Evolutionary conservation across 2,888 invertebrate genomes (phyloP), one percentile per base, ranked within the genome.

Genomic region (Barypeithes pellucidus): DNA sequence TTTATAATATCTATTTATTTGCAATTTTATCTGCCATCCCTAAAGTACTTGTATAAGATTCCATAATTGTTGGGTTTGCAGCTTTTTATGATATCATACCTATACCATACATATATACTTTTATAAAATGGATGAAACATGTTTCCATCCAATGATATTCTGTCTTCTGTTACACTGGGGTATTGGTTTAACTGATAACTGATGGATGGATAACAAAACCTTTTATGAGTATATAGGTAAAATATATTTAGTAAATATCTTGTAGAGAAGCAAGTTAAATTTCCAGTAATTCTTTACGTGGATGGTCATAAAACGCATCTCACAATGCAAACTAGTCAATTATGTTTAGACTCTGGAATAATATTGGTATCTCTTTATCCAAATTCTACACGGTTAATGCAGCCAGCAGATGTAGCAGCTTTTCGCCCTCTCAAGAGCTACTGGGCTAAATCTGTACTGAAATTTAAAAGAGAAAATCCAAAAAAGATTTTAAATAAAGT

Each of bases 281-380:
- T 84, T 69, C 83, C 83, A 2, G 73, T 79, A n/a, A 75, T 85
- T 1, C 78, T 86, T 60, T 84, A 84, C 72, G 81, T 85, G 20
- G 84, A 84, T 69, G 81, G 82, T 3, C 76, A 66, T 50, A 69
- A 73, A 33, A 77, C 72, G 4, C 75, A 75, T 41, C 24, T 63
- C 4, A 63, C 63, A 18, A 47, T 68, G n/a, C 45, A 69, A 29
- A 20, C 67, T 7, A 74, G 66, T 36, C 60, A 65, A 7, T 20
- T 75, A 11, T 75, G 70, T 71, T 18, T 20, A 9, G 24, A 66
- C 36, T 36, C 70, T 1, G 7, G 66, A 71, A 73, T 73, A 18
- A 72, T 82, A 57, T 63, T 82, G 20, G 72, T 82, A 43, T 69
- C 78, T 52, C 60, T 82, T 8, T 81, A 81, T 16, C 67, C 67